Percentiles rank a stretch among this genome's conserved stretches.
phyloP scores from a whole-genome alignment of 2,113 vertebrate species.

The Emydocephalus ijimae region DNA sequence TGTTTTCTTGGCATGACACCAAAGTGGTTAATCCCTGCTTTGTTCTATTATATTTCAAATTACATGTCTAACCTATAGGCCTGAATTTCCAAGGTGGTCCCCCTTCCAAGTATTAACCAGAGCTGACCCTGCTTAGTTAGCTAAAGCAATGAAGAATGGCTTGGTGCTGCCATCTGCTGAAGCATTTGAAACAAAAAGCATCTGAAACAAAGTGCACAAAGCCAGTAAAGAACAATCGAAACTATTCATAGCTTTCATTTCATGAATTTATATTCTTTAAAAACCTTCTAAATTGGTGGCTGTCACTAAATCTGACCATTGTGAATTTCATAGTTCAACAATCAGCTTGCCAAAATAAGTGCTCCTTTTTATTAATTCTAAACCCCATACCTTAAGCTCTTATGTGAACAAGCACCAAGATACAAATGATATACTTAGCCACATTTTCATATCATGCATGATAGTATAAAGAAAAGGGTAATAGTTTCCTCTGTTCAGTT shows the following conservation, averaged over 20 bases:
- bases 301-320: not conserved
- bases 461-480: not conserved
- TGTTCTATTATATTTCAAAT: not conserved
- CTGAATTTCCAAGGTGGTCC: not conserved
- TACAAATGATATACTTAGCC: not conserved
- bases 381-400: not conserved
- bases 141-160: not conserved
- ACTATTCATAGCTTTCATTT: not conserved
- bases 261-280: not conserved
- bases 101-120: not conserved
- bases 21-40: not conserved
- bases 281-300: not conserved
- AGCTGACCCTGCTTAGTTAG: not conserved
- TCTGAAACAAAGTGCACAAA: not conserved
- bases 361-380: not conserved
- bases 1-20: not conserved
- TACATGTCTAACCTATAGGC: not conserved
- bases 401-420: not conserved
- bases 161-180: not conserved
- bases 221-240: not conserved
- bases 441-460: not conserved
- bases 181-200: not conserved
- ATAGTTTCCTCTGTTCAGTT: too few species aligned
- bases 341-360: not conserved
- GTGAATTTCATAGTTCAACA: not conserved